A percentile compares a stretch with the other conserved stretches of the same genome.
phyloP scores from a whole-genome alignment of 2,113 vertebrate species.

The Lynx canadensis region DNA sequence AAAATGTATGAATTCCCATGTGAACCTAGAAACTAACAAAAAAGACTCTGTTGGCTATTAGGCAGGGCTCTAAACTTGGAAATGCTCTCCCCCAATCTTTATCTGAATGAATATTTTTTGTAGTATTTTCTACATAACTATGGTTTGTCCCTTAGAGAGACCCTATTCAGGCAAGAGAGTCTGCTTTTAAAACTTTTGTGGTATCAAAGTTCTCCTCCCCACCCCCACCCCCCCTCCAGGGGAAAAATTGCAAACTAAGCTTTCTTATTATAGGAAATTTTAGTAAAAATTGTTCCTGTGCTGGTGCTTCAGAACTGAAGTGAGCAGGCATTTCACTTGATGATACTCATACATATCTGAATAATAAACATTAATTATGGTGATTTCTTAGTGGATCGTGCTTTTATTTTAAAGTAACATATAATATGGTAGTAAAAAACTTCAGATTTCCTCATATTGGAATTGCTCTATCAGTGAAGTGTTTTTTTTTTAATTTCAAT shows the following conservation, averaged over 20 bases:
- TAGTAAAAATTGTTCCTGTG: constrained; percentile 23
- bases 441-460: background rate
- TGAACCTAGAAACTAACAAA: background rate
- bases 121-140: background rate
- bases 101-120: constrained; percentile 5
- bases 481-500: background rate
- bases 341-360: constrained; percentile 9
- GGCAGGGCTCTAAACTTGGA: background rate
- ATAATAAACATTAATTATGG: background rate
- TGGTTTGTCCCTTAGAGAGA: background rate
- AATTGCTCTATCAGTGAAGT: background rate
- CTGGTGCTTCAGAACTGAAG: background rate
- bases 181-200: background rate
- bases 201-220: background rate
- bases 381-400: background rate
- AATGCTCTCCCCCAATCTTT: background rate
- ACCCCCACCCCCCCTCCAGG: too few species aligned
- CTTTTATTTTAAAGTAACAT: constrained; percentile 35
- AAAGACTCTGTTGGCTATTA: background rate
- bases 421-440: background rate
- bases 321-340: background rate
- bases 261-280: constrained; percentile 42
- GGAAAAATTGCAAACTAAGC: background rate
- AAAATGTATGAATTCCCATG: background rate
- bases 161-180: background rate